Evolutionary conservation across 2,113 vertebrate genomes (phyloP).

Genomic region (Spheniscus mendiculus): DNA sequence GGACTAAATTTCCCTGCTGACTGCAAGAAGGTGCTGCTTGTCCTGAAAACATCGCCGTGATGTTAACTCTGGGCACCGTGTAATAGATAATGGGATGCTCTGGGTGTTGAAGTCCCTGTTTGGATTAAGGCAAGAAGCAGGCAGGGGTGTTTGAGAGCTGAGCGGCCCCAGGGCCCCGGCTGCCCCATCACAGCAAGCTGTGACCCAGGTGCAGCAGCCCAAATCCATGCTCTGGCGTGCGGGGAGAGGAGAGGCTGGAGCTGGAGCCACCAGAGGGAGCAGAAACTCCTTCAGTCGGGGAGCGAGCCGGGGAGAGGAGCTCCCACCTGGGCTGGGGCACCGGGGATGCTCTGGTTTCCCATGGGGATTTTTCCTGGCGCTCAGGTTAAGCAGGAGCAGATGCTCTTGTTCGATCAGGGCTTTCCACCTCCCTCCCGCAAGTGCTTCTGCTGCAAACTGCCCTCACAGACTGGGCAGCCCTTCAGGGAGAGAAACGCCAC

Average conservation of each 20-base stretch:
- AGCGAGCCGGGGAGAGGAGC: not conserved
- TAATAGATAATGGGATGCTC: not conserved
- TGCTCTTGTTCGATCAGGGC: not conserved
- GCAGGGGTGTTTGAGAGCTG: not conserved
- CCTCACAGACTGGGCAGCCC: not conserved
- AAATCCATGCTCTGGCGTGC: fast-evolving
- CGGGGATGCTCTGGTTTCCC: not conserved
- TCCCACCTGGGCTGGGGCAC: not conserved
- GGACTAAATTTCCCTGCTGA: not conserved
- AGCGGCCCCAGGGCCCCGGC: fast-evolving
- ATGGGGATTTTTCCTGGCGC: not conserved
- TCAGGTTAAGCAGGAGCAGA: not conserved
- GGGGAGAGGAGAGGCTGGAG: not conserved
- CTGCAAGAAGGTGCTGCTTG: not conserved
- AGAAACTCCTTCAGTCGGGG: slow-evolving; percentile 26
- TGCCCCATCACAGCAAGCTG: not conserved
- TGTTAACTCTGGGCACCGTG: fast-evolving
- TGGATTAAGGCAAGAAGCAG: not conserved
- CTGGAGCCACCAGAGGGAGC: slow-evolving; percentile 61
- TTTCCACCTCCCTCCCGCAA: not conserved
- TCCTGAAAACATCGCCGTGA: fast-evolving
- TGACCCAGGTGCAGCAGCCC: not conserved
- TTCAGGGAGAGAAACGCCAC: not conserved
- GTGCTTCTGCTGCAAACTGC: not conserved
- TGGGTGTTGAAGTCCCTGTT: not conserved